Evolutionary conservation across 2,888 invertebrate species (phyloP), one percentile per base, ranked within the genome.

Genomic region (Glaucopsyche alexis): DNA sequence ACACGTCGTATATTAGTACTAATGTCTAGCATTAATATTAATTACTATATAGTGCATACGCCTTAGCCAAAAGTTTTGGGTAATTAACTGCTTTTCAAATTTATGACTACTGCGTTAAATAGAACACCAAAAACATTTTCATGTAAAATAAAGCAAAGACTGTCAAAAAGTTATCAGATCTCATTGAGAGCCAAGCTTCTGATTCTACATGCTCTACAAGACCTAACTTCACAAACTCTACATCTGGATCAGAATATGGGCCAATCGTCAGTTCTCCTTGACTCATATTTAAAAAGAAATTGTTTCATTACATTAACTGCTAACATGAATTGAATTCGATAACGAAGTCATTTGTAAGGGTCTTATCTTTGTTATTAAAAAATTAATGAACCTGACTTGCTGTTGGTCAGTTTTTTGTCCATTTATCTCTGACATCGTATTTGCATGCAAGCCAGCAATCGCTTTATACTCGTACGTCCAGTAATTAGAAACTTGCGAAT

Each of bases 401-500:
- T 49, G 14, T 49, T 45, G 47, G 50, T 14, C 8, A 78, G 80
- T 78, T 83, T 78, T 79, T 80, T 80, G 78, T 80, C 78, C 81
- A 79, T 79, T 82, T 86, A 86, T 87, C 84, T 81, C 78, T 80
- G 79, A 81, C 84, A 84, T 87, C 80, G 82, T 81, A 89, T 91
- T 91, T 89, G 87, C 90, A 91, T 90, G 83, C 81, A 83, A 84
- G 82, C 84, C 81, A 85, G 88, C 91, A 89, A 89, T 91, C 87
- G 85, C 82, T 84, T 82, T 87, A 13, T 60, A 60, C 60, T 29
- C 60, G 86, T 85, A 90, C 90, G 85, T 88, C 80, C 78, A 80
- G 87, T 90, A 90, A 91, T 92, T 91, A 91, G 88, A 90, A 89
- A 87, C 89, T 85, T 85, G 86, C 84, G 78, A 83, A 80, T 78